Evolutionary conservation across 30 jellyfish, hydroid and myxozoan species (phyloP), one percentile per base, ranked within the genome.

Genomic region (Sanderia malayensis): DNA sequence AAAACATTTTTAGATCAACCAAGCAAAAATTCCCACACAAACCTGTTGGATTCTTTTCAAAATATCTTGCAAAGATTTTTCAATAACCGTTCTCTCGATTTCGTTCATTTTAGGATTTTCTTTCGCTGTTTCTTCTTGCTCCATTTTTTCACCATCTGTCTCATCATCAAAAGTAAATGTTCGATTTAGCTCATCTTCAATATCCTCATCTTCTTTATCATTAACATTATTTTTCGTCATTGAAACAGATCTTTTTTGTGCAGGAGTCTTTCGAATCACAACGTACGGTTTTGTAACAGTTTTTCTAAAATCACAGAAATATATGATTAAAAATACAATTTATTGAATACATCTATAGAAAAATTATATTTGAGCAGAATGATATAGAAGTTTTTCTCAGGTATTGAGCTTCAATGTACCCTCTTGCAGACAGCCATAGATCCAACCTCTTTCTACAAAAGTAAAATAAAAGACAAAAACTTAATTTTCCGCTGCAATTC

Each of bases 381-480:
- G n/a, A n/a, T n/a, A n/a, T n/a, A n/a, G n/a, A n/a, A n/a, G n/a
- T n/a, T n/a, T n/a, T n/a, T n/a, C n/a, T n/a, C n/a, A n/a, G n/a
- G n/a, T n/a, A n/a, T n/a, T n/a, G n/a, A n/a, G n/a, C n/a, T n/a
- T n/a, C n/a, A n/a, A n/a, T n/a, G n/a, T 59, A 83, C 95, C 95
- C 95, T 74, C 76, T 83, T 6, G 64, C 82, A 4, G 80, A 55
- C 29, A 83, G 79, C 95, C 95, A 83, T 4, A 83, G 34, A 21
- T 83, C 95, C n/a, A 83, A 78, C 29, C 95, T 65, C 19, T 83
- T 83, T 53, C 95, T 83, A 61, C 20, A 61, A 83, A 9, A 9
- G 19, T 13, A 75, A 37, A 2, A 4, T 23, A 4, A 22, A 66
- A 34, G 13, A 44, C 27, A 19, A n/a, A n/a, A n/a, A n/a, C n/a